Evolutionary conservation across 2,113 vertebrate species (phyloP), one percentile per base, ranked within the genome.

Genomic region (Alectura lathami): DNA sequence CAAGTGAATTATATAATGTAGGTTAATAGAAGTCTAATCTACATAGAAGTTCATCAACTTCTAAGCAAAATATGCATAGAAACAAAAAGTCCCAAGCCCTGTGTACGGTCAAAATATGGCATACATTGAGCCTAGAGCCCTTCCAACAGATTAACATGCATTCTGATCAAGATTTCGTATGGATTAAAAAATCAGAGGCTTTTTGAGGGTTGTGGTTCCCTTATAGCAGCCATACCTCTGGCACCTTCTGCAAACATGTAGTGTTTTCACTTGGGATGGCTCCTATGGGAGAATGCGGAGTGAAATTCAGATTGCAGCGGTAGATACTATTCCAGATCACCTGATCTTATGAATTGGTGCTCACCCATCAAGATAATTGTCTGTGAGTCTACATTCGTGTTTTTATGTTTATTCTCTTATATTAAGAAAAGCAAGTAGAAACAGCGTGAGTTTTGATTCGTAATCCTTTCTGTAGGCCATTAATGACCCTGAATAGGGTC

Each of bases 201-300:
- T 79, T 80, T 48, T n/a, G 30, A 67, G 29, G 20, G 26, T 24
- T 72, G 42, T 13, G 34, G 12, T 87, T 87, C 29, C 84, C 7
- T n/a, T n/a, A 1, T 10, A 30, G 53, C 32, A 79, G 22, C 38
- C 38, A 3, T 11, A 20, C 18, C 5, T 22, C 34, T 47, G 60
- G 29, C 0, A 0, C 48, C 40, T 40, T 40, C 10, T 63, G 54
- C 69, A 81, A n/a, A 59, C 36, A 14, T 0, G 6, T 23, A 3
- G 2, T 9, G 3, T 62, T 91, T 94, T 43, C 45, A 24, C 51
- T 76, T 4, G 53, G n/a, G 67, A 8, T 17, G 59, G 13, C 26
- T 60, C 20, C 26, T 51, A 14, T n/a, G 51, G 60, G 38, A 54
- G 67, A 79, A 29, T 4, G 8, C 0, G 1, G 62, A 8, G 30